A percentile compares a stretch with the other conserved stretches of the same genome.
Evolutionary conservation across 2,113 vertebrate genomes (phyloP).

Genomic region (Cyphomyrus discorhynchus): DNA sequence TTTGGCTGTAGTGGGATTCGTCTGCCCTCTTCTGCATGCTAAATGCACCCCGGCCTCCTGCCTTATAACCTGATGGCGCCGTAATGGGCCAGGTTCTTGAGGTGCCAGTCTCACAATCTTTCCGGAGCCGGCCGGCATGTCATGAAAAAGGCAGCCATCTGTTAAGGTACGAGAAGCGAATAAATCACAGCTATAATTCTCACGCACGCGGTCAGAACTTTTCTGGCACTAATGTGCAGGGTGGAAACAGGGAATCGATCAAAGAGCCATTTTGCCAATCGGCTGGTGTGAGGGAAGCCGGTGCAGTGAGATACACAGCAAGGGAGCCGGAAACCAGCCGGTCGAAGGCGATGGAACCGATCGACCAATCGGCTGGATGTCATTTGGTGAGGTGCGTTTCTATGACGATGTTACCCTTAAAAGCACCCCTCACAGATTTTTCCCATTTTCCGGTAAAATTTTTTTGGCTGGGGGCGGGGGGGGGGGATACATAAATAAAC

Average conservation of each 20-base stretch:
- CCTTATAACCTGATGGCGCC: neutral
- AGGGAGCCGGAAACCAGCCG: neutral
- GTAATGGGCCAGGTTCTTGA: slow-evolving; percentile 19
- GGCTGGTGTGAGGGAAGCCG: neutral
- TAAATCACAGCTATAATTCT: slow-evolving; percentile 27
- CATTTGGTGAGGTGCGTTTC: neutral
- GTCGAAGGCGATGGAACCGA: neutral
- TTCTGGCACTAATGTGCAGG: slow-evolving; percentile 12
- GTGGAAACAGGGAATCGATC: slow-evolving; percentile 26
- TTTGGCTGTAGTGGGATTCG: neutral
- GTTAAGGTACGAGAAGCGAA: slow-evolving; percentile 25
- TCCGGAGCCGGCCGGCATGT: slow-evolving; percentile 13
- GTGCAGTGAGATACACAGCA: neutral
- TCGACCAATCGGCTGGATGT: neutral
- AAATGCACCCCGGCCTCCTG: neutral
- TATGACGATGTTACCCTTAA: neutral
- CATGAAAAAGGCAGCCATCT: slow-evolving; percentile 6
- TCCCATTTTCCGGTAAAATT: neutral
- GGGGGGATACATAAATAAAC: neutral
- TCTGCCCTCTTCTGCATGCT: neutral
- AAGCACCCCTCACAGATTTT: neutral
- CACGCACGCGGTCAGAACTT: neutral
- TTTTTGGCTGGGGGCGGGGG: no score
- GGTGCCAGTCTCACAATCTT: slow-evolving; percentile 17
- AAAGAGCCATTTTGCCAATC: slow-evolving; percentile 20